phyloP scores from a whole-genome alignment of 2,888 invertebrate genomes.

The Adela reaumurella region DNA sequence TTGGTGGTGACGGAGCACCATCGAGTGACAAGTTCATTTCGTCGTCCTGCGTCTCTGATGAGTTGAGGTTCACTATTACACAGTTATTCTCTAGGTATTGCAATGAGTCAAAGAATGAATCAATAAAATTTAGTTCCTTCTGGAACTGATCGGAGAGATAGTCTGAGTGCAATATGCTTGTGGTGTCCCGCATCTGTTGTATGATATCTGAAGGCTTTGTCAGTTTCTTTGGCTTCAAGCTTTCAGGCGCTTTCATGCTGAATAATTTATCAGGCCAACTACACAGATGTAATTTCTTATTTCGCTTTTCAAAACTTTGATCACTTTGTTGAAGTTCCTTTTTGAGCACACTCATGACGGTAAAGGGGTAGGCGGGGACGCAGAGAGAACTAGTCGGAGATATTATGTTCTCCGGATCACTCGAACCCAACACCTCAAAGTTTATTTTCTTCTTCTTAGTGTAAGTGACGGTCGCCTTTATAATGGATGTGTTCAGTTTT shows the following conservation, averaged over 20 bases:
- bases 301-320: constrained; percentile 11
- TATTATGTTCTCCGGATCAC: constrained; percentile 20
- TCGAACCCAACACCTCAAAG: constrained; percentile 32
- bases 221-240: constrained; percentile 29
- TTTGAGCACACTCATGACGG: constrained; percentile 36
- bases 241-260: constrained; percentile 2
- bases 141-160: constrained; percentile 43
- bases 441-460: constrained; percentile 40
- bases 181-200: constrained; percentile 36
- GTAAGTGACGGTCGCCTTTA: constrained; percentile 39
- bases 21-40: too few species aligned
- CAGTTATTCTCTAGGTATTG: constrained; percentile 40
- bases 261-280: not conserved
- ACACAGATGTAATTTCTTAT: constrained; percentile 4
- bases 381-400: constrained; percentile 23
- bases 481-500: constrained; percentile 30
- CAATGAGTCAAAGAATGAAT: constrained; percentile 47
- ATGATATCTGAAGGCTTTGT: constrained; percentile 47
- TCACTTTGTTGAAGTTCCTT: constrained; percentile 20
- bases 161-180: constrained; percentile 28
- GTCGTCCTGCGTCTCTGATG: too few species aligned
- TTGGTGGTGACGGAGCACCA: too few species aligned
- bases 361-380: constrained; percentile 27
- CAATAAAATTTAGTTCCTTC: constrained; percentile 44
- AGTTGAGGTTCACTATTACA: not conserved